Evolutionary conservation across 2,113 vertebrate genomes (phyloP), one percentile per base, ranked within the genome.

Genomic region (Lucifuga dentata): DNA sequence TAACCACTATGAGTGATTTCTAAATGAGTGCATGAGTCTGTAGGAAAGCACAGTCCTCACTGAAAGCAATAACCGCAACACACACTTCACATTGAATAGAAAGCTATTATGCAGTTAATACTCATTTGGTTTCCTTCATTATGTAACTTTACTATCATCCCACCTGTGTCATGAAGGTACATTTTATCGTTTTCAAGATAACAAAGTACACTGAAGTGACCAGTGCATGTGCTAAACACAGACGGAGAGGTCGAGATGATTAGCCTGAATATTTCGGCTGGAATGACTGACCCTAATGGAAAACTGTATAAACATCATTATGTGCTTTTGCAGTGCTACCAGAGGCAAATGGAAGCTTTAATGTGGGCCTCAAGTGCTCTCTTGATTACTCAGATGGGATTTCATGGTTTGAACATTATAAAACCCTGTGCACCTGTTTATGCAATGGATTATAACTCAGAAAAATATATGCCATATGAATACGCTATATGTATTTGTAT

Each of bases 321-420:
- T 77, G 39, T 56, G 58, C 49, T 78, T 73, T 75, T 69, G 67
- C 44, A 55, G 23, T 51, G 50, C 40, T 71, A 32, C 64, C 40
- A n/a, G 62, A 46, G 59, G 53, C 67, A 76, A 75, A 73, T 73
- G 39, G 74, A 81, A 73, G 19, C 56, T 75, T 73, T 65, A 66
- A 77, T 75, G 68, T 67, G 60, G 75, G 79, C 74, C 52, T 64
- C 36, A 48, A 88, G 87, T 76, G 73, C 76, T 80, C 80, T 84
- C 61, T 32, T 74, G 48, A 70, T 72, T 73, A 68, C 60, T 66
- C n/a, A 77, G 70, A 76, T 83, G 57, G 48, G 17, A 39, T 64
- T 36, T 35, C 39, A 63, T 57, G 32, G 41, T 55, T 57, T 36
- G 13, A 78, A 63, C 64, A 66, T 51, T 63, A 69, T 73, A 73